phyloP scores from a whole-genome alignment of 2,888 invertebrate genomes.

The Ornithoptera priamus region DNA sequence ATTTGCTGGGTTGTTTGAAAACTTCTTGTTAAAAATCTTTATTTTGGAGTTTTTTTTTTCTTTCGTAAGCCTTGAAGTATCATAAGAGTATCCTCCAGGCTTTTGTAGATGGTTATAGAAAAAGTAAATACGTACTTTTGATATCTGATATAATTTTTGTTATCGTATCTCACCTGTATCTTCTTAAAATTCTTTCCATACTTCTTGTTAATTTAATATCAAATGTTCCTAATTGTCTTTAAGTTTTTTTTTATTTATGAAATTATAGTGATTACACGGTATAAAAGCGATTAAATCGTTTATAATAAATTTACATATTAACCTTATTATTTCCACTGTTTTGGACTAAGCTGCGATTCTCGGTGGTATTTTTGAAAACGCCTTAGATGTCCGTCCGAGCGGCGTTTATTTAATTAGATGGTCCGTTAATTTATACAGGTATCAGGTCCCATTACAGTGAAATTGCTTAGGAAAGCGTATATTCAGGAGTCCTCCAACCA shows the following conservation, averaged over 20 bases:
- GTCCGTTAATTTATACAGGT: constrained; percentile 53
- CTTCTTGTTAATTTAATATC: neutral
- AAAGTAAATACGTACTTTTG: too few relatives aligned
- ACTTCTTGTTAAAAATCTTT: too few relatives aligned
- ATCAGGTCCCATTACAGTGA: constrained; percentile 43
- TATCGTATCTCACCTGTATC: too few relatives aligned
- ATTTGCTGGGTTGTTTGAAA: too few relatives aligned
- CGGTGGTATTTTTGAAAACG: constrained; percentile 35
- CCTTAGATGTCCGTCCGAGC: constrained; percentile 61
- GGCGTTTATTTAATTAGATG: constrained; percentile 66
- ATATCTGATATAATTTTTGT: too few relatives aligned
- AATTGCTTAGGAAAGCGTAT: constrained; percentile 60
- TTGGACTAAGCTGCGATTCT: constrained; percentile 21
- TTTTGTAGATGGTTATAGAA: too few relatives aligned
- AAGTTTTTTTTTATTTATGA: neutral
- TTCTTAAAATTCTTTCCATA: neutral
- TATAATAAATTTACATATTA: constrained; percentile 2
- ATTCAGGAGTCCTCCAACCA: constrained; percentile 35
- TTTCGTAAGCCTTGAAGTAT: too few relatives aligned
- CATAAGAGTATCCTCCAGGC: too few relatives aligned
- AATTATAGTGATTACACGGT: neutral
- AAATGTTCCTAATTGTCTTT: neutral
- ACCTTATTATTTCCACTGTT: constrained; percentile 30
- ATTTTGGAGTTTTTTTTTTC: too few relatives aligned
- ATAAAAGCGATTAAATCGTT: neutral